Evolutionary conservation across 2,113 vertebrate species (phyloP).

Genomic region (Circaetus cinerascens): DNA sequence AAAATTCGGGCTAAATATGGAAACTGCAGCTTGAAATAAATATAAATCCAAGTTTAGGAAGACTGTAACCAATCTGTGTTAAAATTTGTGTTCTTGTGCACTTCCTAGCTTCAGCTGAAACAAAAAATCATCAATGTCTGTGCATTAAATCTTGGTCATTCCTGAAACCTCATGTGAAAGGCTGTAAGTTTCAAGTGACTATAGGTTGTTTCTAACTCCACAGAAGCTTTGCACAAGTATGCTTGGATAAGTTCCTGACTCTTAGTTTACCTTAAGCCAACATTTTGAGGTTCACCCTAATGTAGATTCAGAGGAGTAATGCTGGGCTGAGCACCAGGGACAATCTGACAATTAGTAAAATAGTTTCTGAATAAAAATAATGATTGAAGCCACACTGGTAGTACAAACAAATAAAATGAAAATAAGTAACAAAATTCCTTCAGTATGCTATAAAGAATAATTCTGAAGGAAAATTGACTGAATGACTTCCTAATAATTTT

Average conservation of each 20-base stretch:
- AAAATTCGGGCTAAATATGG: neutral
- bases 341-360: neutral
- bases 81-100: conserved; percentile 20
- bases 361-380: neutral
- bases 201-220: neutral
- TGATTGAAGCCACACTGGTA: neutral
- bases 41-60: conserved; percentile 22
- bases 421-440: neutral
- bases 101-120: conserved; percentile 47
- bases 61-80: conserved; percentile 19
- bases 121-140: conserved; percentile 1
- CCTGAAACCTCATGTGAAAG: neutral
- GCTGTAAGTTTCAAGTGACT: neutral
- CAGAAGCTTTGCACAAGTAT: conserved; percentile 17
- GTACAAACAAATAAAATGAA: neutral
- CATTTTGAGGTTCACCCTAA: neutral
- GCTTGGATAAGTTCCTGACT: neutral
- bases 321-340: neutral
- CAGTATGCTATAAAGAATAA: neutral
- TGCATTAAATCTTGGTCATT: neutral
- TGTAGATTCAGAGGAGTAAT: neutral
- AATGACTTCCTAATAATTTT: neutral
- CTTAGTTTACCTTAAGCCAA: neutral
- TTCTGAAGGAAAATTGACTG: neutral
- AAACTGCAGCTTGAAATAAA: neutral